Evolutionary conservation across 1,140 invertebrate genomes (phyloP).

Genomic region (Sitobion miscanthi): DNA sequence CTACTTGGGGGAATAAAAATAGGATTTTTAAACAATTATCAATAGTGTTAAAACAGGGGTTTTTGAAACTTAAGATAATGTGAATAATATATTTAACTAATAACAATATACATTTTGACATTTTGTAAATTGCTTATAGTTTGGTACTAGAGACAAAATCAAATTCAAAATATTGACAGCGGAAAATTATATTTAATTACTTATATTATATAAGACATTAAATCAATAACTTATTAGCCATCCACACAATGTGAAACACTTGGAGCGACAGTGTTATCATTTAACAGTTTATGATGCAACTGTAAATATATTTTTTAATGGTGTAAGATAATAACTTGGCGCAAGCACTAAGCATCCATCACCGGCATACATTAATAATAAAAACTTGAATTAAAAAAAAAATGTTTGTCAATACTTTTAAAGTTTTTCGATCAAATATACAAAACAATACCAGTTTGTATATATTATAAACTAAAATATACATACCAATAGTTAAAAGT

Average conservation of each 20-base stretch:
- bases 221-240: not conserved
- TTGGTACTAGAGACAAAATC: not conserved
- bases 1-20: not conserved
- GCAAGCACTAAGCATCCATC: not conserved
- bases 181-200: not conserved
- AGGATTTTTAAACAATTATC: no score
- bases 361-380: not conserved
- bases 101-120: not conserved
- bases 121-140: not conserved
- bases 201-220: not conserved
- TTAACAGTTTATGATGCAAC: not conserved
- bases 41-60: not conserved
- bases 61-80: not conserved
- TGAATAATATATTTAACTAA: not conserved
- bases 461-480: no score
- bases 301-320: not conserved
- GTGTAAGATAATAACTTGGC: not conserved
- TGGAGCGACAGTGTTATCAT: not conserved
- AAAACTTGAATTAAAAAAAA: not conserved
- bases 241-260: not conserved
- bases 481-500: not conserved
- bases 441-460: no score
- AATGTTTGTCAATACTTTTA: not conserved
- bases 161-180: not conserved
- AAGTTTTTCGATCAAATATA: no score